Evolutionary conservation across 1,140 invertebrate genomes (phyloP).

Genomic region (Arion vulgaris): DNA sequence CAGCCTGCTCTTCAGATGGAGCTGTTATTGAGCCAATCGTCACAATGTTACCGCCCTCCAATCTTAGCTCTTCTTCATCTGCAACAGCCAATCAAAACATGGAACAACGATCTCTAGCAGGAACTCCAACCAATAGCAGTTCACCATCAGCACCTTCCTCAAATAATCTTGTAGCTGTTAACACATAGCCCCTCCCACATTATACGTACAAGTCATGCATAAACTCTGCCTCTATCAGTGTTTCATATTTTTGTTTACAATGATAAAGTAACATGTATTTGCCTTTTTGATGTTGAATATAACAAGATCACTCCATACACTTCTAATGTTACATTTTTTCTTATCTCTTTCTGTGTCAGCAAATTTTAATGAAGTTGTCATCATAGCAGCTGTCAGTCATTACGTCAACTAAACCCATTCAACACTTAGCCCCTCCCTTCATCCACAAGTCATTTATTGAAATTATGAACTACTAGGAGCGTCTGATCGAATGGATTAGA

Average conservation of each 20-base stretch:
- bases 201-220: conserved; percentile 14
- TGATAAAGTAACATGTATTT: not conserved
- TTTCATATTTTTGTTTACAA: conserved; percentile 6
- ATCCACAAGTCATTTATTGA: not conserved
- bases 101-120: conserved; percentile 39
- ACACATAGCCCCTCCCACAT: conserved; percentile 33
- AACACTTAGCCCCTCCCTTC: not conserved
- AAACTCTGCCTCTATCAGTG: conserved; percentile 17
- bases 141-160: conserved; percentile 35
- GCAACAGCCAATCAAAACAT: conserved; percentile 39
- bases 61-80: conserved; percentile 39
- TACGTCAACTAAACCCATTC: not conserved
- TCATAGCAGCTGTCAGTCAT: not conserved
- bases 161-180: conserved; percentile 39
- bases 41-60: conserved; percentile 42
- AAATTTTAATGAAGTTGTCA: not conserved
- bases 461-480: too few species aligned
- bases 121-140: conserved; percentile 28
- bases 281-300: conserved; percentile 18
- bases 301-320: not conserved
- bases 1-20: conserved; percentile 38
- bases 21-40: conserved; percentile 51
- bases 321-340: not conserved
- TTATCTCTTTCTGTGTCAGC: not conserved
- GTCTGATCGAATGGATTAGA: too few species aligned